phyloP scores from a whole-genome alignment of 2,113 vertebrate species.

The Melospiza georgiana region DNA sequence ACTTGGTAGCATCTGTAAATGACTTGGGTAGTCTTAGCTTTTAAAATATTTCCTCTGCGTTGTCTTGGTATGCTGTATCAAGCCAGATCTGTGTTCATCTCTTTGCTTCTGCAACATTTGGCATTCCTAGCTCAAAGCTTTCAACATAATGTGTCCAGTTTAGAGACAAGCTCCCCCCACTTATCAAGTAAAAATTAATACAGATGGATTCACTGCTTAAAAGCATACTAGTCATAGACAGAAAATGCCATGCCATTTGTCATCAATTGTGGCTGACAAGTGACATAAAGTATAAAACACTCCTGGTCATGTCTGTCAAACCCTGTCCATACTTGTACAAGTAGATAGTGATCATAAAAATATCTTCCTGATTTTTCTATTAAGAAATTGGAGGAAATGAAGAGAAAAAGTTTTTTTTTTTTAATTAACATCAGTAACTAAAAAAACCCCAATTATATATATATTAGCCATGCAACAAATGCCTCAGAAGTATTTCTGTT shows the following conservation, averaged over 20 bases:
- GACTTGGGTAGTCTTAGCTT: background rate
- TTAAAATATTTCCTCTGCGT: background rate
- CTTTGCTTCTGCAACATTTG: background rate
- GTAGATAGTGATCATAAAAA: background rate
- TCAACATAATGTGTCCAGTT: background rate
- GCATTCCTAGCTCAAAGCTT: constrained; percentile 19
- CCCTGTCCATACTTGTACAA: background rate
- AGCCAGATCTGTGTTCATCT: background rate
- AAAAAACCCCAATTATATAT: background rate
- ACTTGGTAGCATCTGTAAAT: background rate
- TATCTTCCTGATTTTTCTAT: background rate
- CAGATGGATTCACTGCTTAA: constrained; percentile 33
- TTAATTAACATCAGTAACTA: background rate
- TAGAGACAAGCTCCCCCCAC: background rate
- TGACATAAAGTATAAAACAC: background rate
- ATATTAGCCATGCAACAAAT: background rate
- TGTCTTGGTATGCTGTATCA: background rate
- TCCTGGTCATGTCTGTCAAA: background rate
- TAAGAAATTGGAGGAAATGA: background rate
- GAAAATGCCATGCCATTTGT: constrained; percentile 9
- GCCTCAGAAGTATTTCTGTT: background rate
- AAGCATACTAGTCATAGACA: background rate
- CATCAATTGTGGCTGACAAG: background rate
- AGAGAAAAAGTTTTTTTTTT: background rate
- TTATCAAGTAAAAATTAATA: background rate